Evolutionary conservation across 2,888 invertebrate species (phyloP), one percentile per base, ranked within the genome.

Genomic region (Ametastegia equiseti): DNA sequence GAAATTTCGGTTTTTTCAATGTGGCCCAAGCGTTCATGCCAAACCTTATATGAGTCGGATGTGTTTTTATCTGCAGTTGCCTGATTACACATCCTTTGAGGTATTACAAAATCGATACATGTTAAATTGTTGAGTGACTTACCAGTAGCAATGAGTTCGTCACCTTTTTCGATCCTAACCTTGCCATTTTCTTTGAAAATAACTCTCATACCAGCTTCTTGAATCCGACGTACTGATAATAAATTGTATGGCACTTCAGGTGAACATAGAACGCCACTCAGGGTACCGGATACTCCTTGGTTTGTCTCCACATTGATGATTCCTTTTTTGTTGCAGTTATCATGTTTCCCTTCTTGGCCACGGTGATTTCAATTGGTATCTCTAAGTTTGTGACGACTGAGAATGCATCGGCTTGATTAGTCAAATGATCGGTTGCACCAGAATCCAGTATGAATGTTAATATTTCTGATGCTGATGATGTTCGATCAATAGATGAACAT

Each of bases 301-400:
- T 88, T 85, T 80, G 84, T 88, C 7, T 81, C 82, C 2, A 89
- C 84, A n/a, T 84, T 65, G 3, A 90, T 82, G 39, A 82, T 81
- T 45, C 88, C 88, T 63, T 81, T 86, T 81, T 88, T 87, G 86
- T 87, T 5, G 88, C 89, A 80, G 81, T 80, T 83, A 90, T 86
- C 83, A 82, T 85, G 65, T 81, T 80, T 42, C 84, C 85, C 54
- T 84, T 80, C 84, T 88, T 88, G 78, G 89, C 89, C 57, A 88
- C 80, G 77, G 85, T 86, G 36, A 90, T 90, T 83, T 88, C 86
- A 6, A 83, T 11, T 33, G 83, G 84, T 54, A n/a, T 69, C 73
- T 80, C 47, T 42, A 84, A 54, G 39, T 77, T 42, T 57, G 9
- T 75, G 5, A 81, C 69, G 50, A 71, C 81, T 71, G 57, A 54